A percentile compares a stretch with the other conserved stretches of the same genome.
Evolutionary conservation across 2,888 invertebrate species (phyloP).

Genomic region (Timema cristinae): DNA sequence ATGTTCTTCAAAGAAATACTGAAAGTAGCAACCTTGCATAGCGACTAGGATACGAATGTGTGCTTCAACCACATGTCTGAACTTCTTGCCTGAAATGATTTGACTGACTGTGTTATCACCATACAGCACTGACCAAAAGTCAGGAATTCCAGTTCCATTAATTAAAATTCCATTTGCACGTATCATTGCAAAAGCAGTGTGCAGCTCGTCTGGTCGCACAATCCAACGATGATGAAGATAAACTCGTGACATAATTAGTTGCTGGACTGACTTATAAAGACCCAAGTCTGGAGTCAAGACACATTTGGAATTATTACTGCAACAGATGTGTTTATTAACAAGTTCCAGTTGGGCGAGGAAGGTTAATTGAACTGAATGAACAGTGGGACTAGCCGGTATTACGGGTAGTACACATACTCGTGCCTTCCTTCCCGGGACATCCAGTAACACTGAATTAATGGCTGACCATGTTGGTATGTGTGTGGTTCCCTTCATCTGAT

Average conservation of each 20-base stretch:
- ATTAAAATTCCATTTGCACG: conserved; percentile 17
- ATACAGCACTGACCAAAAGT: conserved; percentile 17
- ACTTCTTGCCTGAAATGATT: conserved; percentile 18
- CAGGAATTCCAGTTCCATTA: conserved; percentile 15
- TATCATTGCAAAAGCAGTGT: conserved; percentile 20
- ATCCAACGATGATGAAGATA: conserved; percentile 20
- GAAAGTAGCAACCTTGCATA: conserved; percentile 9
- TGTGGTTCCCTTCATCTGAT: conserved; percentile 17
- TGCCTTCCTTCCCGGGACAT: conserved; percentile 5
- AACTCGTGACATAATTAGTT: conserved; percentile 16
- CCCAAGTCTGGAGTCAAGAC: conserved; percentile 19
- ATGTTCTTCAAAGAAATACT: conserved; percentile 17
- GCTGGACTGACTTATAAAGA: conserved; percentile 19
- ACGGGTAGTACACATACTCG: conserved; percentile 16
- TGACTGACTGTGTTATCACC: conserved; percentile 19
- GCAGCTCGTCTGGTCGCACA: conserved; percentile 26
- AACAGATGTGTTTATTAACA: conserved; percentile 17
- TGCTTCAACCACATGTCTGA: conserved; percentile 14
- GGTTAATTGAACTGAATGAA: conserved; percentile 21
- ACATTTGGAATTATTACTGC: conserved; percentile 13
- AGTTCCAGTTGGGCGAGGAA: conserved; percentile 19
- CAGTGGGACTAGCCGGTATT: conserved; percentile 18
- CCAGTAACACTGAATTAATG: conserved; percentile 14
- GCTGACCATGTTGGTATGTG: conserved; percentile 22
- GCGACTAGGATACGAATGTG: conserved; percentile 16